Conservation (phyloP, 2,888 invertebrate genomes). For the Ptychoptera contaminata region DNA sequence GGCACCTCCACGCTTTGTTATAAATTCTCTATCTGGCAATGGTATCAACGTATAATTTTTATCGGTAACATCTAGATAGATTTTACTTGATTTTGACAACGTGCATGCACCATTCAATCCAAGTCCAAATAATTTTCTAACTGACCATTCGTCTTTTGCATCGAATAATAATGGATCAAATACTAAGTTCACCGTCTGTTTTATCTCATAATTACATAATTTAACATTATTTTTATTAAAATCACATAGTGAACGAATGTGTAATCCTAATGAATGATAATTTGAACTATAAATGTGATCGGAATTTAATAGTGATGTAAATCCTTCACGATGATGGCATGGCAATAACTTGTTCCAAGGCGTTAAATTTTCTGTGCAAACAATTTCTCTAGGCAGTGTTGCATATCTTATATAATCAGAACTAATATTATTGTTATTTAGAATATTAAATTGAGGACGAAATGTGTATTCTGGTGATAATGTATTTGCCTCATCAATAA, state of each 20-base stretch:
- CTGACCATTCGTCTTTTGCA: conserved; percentile 61
- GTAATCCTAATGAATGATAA: conserved; percentile 80
- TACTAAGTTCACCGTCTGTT: conserved; percentile 73
- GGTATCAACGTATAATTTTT: conserved; percentile 48
- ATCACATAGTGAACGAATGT: conserved; percentile 64
- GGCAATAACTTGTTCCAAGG: conserved; percentile 97
- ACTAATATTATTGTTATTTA: neutral
- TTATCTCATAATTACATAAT: conserved; percentile 53
- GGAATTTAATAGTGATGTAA: conserved; percentile 77
- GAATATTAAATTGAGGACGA: conserved; percentile 39
- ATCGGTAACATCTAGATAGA: conserved; percentile 66
- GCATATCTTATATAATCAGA: conserved; percentile 43
- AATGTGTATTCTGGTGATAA: conserved; percentile 71
- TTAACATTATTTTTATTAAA: conserved; percentile 18
- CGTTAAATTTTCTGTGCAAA: conserved; percentile 97
- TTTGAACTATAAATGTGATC: conserved; percentile 82
- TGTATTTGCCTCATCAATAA: conserved; percentile 73
- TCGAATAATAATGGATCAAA: conserved; percentile 53
- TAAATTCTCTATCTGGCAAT: conserved; percentile 38
- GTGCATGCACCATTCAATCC: conserved; percentile 70
- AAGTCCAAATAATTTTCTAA: conserved; percentile 74
- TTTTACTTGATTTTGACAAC: conserved; percentile 55
- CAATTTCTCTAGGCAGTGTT: conserved; percentile 86
- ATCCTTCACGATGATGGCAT: conserved; percentile 78
- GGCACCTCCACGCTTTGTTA: conserved; percentile 53